Evolutionary conservation across 1,140 invertebrate genomes (phyloP).

Genomic region (Aphidius gifuensis): DNA sequence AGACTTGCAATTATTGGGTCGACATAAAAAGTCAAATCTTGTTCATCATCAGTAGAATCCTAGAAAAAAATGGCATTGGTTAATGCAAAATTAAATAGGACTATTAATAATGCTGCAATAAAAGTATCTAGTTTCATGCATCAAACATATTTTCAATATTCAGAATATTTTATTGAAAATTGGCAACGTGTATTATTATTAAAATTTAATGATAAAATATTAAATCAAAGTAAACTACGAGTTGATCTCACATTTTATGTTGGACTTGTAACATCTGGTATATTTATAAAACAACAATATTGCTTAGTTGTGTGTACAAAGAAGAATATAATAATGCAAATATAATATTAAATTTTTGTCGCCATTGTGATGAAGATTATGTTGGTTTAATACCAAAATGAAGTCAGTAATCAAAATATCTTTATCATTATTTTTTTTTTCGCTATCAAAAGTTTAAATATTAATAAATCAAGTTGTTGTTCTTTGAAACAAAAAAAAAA

Average conservation of each 20-base stretch:
- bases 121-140: constrained; percentile 84
- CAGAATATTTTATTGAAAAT: constrained; percentile 80
- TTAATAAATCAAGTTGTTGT: too few species aligned
- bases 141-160: constrained; percentile 87
- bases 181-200: constrained; percentile 84
- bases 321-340: too few species aligned
- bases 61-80: constrained; percentile 87
- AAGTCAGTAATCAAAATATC: constrained; percentile 60
- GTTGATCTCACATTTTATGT: constrained; percentile 92
- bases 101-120: constrained; percentile 83
- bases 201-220: constrained; percentile 80
- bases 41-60: too few species aligned
- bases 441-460: too few species aligned
- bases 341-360: constrained; percentile 93
- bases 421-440: too few species aligned
- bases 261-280: constrained; percentile 84
- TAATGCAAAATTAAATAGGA: constrained; percentile 92
- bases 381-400: constrained; percentile 76
- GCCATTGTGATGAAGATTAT: constrained; percentile 94
- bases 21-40: too few species aligned
- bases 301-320: constrained; percentile 85
- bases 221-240: constrained; percentile 87
- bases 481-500: too few species aligned
- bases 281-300: constrained; percentile 88
- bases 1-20: too few species aligned